These are phyloP conservation scores for Ornithoptera alexandrae DNA, from an alignment of 2,888 invertebrate species.

Conservation along the genomic window DNA sequence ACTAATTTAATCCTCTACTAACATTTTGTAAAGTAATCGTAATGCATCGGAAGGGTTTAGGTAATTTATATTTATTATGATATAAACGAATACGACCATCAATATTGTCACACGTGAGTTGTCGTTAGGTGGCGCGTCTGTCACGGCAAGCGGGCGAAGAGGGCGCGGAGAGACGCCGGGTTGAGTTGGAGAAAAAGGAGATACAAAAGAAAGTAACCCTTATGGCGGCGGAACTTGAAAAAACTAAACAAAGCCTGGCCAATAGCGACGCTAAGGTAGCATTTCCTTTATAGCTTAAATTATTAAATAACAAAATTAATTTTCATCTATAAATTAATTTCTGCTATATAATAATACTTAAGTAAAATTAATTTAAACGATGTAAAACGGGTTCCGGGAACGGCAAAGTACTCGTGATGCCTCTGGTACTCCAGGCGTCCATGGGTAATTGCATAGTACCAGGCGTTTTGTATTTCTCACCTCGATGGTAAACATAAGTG, in stretches of 20 bases:
- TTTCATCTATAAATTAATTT: background rate
- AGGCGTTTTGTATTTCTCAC: no score
- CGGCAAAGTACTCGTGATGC: no score
- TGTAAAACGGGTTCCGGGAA: background rate
- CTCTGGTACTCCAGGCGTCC: no score
- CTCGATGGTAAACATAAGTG: background rate
- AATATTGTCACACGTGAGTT: constrained; percentile 41
- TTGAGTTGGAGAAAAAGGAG: constrained; percentile 84
- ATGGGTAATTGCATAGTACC: no score
- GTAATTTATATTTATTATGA: no score
- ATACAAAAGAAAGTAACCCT: constrained; percentile 82
- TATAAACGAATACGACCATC: constrained; percentile 6
- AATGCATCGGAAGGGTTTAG: no score
- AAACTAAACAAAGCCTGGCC: constrained; percentile 82
- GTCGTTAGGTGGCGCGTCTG: constrained; percentile 84
- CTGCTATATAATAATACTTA: background rate
- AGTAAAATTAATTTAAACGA: background rate
- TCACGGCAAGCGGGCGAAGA: constrained; percentile 92
- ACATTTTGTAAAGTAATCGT: background rate
- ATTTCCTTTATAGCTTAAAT: constrained; percentile 3
- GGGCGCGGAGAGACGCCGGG: constrained; percentile 87
- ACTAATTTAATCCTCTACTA: constrained; percentile 10
- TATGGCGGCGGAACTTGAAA: constrained; percentile 83
- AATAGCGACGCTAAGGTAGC: constrained; percentile 85
- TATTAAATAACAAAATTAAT: background rate